Percentiles rank a stretch among this genome's conserved stretches.
Conservation (phyloP, 2,113 vertebrate genomes). For the Rousettus leschenaultii region DNA sequence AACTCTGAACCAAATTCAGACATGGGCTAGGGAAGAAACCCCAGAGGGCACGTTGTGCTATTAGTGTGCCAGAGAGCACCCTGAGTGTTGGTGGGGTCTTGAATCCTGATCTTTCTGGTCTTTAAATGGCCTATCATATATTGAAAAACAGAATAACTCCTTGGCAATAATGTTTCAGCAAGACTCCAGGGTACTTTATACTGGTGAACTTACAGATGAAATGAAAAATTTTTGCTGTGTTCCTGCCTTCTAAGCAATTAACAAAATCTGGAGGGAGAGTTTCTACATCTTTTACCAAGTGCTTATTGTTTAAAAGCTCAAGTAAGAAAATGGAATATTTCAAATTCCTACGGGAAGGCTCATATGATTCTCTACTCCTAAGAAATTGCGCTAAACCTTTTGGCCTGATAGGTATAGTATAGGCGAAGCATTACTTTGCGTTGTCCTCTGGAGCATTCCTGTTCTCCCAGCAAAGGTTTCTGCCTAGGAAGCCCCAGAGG, state of each 20-base stretch:
- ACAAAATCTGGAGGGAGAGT: neutral
- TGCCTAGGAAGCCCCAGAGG: conserved; percentile 44
- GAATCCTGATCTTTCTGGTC: neutral
- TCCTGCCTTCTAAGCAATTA: neutral
- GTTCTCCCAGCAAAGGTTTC: conserved; percentile 64
- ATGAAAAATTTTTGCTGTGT: conserved; percentile 11
- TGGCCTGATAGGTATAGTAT: neutral
- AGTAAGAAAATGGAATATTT: neutral
- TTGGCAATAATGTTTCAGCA: neutral
- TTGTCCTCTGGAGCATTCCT: conserved; percentile 58
- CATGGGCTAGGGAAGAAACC: neutral
- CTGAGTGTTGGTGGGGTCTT: rapidly evolving
- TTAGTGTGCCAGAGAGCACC: too few relatives aligned
- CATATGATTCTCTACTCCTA: neutral
- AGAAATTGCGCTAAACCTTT: conserved; percentile 17
- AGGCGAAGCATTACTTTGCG: conserved; percentile 13
- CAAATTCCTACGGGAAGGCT: neutral
- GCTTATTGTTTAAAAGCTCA: conserved; percentile 41
- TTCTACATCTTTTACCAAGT: conserved; percentile 45
- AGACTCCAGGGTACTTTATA: neutral
- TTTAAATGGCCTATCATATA: neutral
- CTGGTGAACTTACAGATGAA: neutral
- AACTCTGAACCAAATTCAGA: neutral
- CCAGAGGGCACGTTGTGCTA: too few relatives aligned
- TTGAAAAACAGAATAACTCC: neutral